Evolutionary conservation across 2,113 vertebrate species (phyloP).

Genomic region (Carettochelys insculpta): DNA sequence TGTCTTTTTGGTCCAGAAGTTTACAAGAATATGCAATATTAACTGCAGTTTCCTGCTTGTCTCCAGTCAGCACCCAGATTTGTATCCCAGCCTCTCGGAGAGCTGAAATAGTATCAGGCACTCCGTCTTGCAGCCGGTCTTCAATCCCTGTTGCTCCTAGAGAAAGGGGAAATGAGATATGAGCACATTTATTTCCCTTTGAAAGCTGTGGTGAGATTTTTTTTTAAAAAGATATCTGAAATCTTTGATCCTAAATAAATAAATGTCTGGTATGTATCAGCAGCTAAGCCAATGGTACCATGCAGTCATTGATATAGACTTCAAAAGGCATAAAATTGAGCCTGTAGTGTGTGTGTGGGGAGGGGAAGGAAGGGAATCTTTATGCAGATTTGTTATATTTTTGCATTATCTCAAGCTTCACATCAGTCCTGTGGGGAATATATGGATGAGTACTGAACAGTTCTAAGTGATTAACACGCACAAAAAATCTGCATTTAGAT

Average conservation of each 20-base stretch:
- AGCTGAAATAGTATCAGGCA: conserved; percentile 88
- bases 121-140: conserved; percentile 92
- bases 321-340: conserved; percentile 1
- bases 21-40: conserved; percentile 94
- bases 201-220: neutral
- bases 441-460: conserved; percentile 7
- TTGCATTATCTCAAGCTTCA: conserved; percentile 9
- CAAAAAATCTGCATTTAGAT: conserved; percentile 44
- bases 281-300: neutral
- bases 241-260: neutral
- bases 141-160: conserved; percentile 95
- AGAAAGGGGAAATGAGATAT: conserved; percentile 9
- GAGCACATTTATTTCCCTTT: neutral
- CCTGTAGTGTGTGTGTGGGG: too few relatives aligned
- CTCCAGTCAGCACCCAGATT: conserved; percentile 95
- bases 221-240: neutral
- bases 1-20: conserved; percentile 86
- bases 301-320: neutral
- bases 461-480: conserved; percentile 34
- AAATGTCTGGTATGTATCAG: neutral
- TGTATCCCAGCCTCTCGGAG: conserved; percentile 91
- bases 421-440: neutral
- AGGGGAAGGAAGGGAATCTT: neutral
- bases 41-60: conserved; percentile 95
- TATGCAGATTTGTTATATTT: neutral